phyloP scores from a whole-genome alignment of 2,888 invertebrate species.

The Lepidochrysops patricia region DNA sequence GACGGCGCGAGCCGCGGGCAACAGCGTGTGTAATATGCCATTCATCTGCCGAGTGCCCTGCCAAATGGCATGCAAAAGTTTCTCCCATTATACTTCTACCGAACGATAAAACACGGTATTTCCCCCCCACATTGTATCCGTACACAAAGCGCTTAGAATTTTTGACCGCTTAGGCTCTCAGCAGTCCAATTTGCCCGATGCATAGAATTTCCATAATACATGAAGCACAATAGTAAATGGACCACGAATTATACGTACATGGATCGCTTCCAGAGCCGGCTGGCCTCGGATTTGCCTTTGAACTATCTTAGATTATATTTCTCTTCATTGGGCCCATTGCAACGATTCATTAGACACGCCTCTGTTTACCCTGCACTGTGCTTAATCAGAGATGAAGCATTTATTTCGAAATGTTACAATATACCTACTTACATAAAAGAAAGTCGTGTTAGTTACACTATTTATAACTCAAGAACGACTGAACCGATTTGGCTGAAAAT shows the following conservation, averaged over 20 bases:
- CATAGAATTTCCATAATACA: constrained; percentile 16
- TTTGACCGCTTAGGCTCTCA: constrained; percentile 10
- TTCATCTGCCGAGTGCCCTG: constrained; percentile 37
- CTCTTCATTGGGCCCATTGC: constrained; percentile 34
- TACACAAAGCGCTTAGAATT: neutral
- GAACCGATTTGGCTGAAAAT: too few relatives aligned
- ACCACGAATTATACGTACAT: constrained; percentile 31
- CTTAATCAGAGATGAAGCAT: neutral
- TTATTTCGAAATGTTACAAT: neutral
- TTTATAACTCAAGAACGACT: too few relatives aligned
- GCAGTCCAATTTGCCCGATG: constrained; percentile 13
- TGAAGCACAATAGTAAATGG: constrained; percentile 24
- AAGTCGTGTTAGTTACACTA: too few relatives aligned
- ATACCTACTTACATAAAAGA: too few relatives aligned
- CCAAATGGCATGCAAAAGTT: constrained; percentile 25
- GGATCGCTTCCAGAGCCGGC: constrained; percentile 37
- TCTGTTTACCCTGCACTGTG: neutral
- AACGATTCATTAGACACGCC: constrained; percentile 10
- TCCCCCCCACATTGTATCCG: neutral
- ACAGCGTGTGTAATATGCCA: constrained; percentile 56
- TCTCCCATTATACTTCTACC: too few relatives aligned
- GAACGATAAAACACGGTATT: neutral
- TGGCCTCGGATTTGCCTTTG: constrained; percentile 64
- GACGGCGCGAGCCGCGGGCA: constrained; percentile 38
- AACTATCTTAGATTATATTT: constrained; percentile 58